Evolutionary conservation across 2,113 vertebrate genomes (phyloP), one percentile per base, ranked within the genome.

Genomic region (Aspiorhynchus laticeps): DNA sequence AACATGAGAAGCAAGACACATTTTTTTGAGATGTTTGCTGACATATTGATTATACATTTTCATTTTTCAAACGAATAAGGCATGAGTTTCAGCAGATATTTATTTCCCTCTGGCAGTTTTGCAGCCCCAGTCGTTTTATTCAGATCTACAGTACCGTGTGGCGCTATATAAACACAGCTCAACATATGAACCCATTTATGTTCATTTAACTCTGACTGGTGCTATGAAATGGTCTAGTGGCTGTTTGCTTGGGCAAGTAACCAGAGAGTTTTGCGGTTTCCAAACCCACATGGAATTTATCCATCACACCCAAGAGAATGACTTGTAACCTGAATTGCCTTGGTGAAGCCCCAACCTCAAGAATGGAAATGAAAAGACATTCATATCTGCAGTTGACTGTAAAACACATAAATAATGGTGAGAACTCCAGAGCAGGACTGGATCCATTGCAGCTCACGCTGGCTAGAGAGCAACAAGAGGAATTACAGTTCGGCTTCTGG

Each of bases 211-310:
- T 89, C 43, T 87, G 80, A 80, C 84, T 84, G 77, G 82, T 76
- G 69, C 71, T 85, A 85, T 84, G 78, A 87, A 86, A 89, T 85
- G 78, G 85, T 84, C 82, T 59, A 38, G 79, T 87, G 48, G 63
- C 82, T 90, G 81, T 90, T 90, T 88, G 59, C 41, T 80, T 88
- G 85, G 87, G 87, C 87, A 87, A 83, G 77, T 86, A 81, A 88
- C 61, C 85, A 82, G 61, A 41, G 59, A 77, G 83, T 75, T 86
- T 69, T 80, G 17, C 14, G 59, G 80, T 86, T 76, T 87, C n/a
- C 85, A 46, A 86, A 80, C 51, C 65, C 77, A 36, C 51, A 43
- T 87, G 65, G 53, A 84, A 80, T 88, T 86, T 86, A 78, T 85
- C 69, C 77, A 79, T 76, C 19, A 59, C 82, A 48, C 76, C 67